Evolutionary conservation across 2,888 invertebrate species (phyloP), one percentile per base, ranked within the genome.

Genomic region (Nyleta sp.): DNA sequence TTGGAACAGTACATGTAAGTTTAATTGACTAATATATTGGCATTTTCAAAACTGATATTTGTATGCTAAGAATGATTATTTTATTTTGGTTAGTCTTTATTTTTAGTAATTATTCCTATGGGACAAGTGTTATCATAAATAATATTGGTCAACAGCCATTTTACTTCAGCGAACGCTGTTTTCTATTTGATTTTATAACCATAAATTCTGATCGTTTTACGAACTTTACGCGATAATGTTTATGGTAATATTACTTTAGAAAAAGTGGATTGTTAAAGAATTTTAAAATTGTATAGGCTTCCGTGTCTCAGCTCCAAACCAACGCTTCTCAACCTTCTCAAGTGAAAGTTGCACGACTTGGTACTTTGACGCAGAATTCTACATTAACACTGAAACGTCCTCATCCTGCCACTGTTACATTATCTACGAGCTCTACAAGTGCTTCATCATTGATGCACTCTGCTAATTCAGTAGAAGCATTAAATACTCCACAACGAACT

Each of bases 1-100:
- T 46, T 22, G 46, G 22, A 22, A 46, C 46, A n/a, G 22, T 46
- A 11, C 20, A 10, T 18, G 46, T 46, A 46, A 20, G 20, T 46
- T 46, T 20, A 40, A 40, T 8, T 40, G n/a, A 33, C 8, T 33
- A 33, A 33, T 33, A 33, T 33, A 6, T 6, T 33, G 8, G 33
- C n/a, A 24, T 24, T 24, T 5, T 24, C 24, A 24, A 24, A 24
- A 24, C 3, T 24, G 7, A 24, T 24, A 24, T 33, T 33, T 33
- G 2, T 33, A 28, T 28, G 7, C 7, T 28, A n/a, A n/a, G n/a
- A n/a, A n/a, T n/a, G n/a, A n/a, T n/a, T n/a, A n/a, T 28, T 28
- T 28, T 7, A 28, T 28, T 28, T 28, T 28, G n/a, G 5, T 28
- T 28, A 7, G 28, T 4, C 7, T 28, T 28, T 7, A 28, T 28